These are phyloP conservation scores for Phorcus lineatus DNA, from an alignment of 2,888 invertebrate species.

Conservation along the genomic window DNA sequence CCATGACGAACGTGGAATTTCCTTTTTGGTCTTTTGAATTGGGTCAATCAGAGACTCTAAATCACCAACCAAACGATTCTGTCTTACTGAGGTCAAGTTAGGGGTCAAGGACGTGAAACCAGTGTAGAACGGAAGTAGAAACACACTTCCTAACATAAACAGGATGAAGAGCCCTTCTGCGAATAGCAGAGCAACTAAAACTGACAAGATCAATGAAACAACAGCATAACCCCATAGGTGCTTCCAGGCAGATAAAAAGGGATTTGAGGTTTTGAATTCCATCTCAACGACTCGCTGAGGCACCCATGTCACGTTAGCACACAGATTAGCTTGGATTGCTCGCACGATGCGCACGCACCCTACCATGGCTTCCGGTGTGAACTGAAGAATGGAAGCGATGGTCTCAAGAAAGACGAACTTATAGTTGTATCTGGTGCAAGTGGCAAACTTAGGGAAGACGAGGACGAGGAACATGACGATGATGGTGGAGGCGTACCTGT, in stretches of 20 bases:
- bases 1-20: background rate
- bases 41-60: background rate
- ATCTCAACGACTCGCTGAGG: slow-evolving; percentile 68
- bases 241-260: slow-evolving; percentile 61
- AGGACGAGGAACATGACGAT: slow-evolving; percentile 64
- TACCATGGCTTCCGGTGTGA: slow-evolving; percentile 67
- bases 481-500: slow-evolving; percentile 61
- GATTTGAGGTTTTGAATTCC: slow-evolving; percentile 63
- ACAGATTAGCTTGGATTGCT: slow-evolving; percentile 63
- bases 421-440: slow-evolving; percentile 57
- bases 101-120: slow-evolving; percentile 59
- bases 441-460: slow-evolving; percentile 67
- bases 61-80: background rate
- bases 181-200: slow-evolving; percentile 54
- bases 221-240: slow-evolving; percentile 67
- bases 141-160: slow-evolving; percentile 57
- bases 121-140: slow-evolving; percentile 63
- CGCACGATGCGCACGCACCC: slow-evolving; percentile 63
- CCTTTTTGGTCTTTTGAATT: background rate
- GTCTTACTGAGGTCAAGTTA: background rate
- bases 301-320: slow-evolving; percentile 62
- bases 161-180: slow-evolving; percentile 50
- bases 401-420: slow-evolving; percentile 64
- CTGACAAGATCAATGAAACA: slow-evolving; percentile 50
- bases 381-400: slow-evolving; percentile 64